Conservation (phyloP, 2,113 vertebrate genomes). For the Mobula hypostoma region DNA sequence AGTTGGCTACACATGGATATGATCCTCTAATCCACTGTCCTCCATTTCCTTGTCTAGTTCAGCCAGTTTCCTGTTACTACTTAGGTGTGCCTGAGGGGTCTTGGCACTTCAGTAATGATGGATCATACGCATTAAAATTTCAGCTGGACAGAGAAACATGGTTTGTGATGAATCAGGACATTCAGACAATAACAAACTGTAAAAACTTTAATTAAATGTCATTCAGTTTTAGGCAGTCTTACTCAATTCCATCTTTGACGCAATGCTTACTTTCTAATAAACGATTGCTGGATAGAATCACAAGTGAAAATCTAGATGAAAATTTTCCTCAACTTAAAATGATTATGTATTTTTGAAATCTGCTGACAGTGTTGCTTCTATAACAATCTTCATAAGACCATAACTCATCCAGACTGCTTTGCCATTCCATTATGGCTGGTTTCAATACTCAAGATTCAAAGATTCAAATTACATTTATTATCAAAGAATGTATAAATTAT, state of each 20-base stretch:
- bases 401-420: too few relatives aligned
- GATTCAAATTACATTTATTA: too few relatives aligned
- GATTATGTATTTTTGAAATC: not conserved
- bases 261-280: not conserved
- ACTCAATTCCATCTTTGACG: not conserved
- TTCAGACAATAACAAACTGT: not conserved
- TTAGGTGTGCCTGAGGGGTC: not conserved
- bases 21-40: not conserved
- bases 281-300: not conserved
- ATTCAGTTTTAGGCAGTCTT: not conserved
- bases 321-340: not conserved
- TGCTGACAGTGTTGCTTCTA: not conserved
- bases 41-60: not conserved
- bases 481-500: too few relatives aligned
- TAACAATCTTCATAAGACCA: not conserved
- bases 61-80: not conserved
- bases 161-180: not conserved
- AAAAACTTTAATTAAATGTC: not conserved
- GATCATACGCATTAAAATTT: not conserved
- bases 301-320: not conserved
- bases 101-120: slow-evolving; percentile 2
- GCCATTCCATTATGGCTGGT: too few relatives aligned
- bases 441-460: too few relatives aligned
- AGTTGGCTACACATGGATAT: not conserved
- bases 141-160: not conserved